Percentiles rank a stretch among this genome's conserved stretches.
phyloP scores from a whole-genome alignment of 2,888 invertebrate species.

The Zhuqinia jingwanae region DNA sequence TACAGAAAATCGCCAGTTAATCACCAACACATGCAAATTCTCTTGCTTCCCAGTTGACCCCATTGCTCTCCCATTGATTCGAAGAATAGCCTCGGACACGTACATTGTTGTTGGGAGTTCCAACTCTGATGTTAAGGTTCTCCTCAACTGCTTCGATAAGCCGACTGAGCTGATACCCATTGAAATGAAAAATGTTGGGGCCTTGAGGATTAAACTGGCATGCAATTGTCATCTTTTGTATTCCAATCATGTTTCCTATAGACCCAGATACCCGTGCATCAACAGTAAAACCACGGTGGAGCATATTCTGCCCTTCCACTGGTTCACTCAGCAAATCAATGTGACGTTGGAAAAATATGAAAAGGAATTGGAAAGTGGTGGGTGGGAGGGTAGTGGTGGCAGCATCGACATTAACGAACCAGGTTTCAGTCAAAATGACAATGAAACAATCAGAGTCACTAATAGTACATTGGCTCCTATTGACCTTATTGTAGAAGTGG shows the following conservation, averaged over 20 bases:
- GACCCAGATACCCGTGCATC: constrained; percentile 65
- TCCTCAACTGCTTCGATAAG: constrained; percentile 68
- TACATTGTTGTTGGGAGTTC: constrained; percentile 71
- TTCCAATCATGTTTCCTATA: constrained; percentile 67
- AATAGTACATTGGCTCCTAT: neutral
- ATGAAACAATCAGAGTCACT: neutral
- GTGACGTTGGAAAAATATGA: constrained; percentile 47
- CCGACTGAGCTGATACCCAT: constrained; percentile 66
- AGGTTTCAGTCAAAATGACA: neutral
- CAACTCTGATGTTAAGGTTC: constrained; percentile 65
- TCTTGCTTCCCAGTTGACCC: constrained; percentile 68
- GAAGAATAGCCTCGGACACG: constrained; percentile 62
- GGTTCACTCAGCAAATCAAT: constrained; percentile 55
- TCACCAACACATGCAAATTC: constrained; percentile 63
- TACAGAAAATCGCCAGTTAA: constrained; percentile 63
- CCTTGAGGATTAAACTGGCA: constrained; percentile 69
- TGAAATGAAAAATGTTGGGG: constrained; percentile 67
- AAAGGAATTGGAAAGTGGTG: neutral
- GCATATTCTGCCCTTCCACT: constrained; percentile 73
- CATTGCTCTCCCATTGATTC: constrained; percentile 66
- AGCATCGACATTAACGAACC: neutral
- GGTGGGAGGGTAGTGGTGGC: too few species aligned
- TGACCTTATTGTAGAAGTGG: constrained; percentile 19
- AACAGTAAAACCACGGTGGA: constrained; percentile 51
- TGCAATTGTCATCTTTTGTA: constrained; percentile 74